Evolutionary conservation across 2,113 vertebrate genomes (phyloP).

Genomic region (Mixornis gularis): DNA sequence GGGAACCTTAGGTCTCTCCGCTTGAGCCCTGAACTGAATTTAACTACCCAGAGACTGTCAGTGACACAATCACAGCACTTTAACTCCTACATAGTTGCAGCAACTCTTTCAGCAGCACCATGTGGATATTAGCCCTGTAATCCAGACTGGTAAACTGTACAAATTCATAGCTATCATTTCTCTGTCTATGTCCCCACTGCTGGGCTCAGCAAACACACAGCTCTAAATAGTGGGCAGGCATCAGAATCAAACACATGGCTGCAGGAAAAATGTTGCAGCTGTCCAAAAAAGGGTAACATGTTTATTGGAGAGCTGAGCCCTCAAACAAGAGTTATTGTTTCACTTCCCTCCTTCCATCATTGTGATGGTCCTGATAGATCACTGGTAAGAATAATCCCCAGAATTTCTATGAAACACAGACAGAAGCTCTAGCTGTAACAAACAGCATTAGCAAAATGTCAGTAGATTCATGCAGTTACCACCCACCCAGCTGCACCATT

Average conservation of each 20-base stretch:
- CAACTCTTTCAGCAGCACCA: background rate
- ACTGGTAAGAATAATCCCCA: background rate
- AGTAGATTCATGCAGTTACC: background rate
- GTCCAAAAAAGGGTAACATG: background rate
- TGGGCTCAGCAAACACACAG: background rate
- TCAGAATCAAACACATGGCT: background rate
- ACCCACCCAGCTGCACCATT: background rate
- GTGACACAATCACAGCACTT: background rate
- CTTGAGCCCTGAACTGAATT: background rate
- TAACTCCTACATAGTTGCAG: background rate
- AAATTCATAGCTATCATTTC: background rate
- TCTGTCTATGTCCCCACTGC: background rate
- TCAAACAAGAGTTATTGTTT: background rate
- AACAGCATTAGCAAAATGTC: background rate
- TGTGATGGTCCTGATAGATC: background rate
- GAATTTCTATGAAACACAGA: background rate
- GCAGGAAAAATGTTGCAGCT: background rate
- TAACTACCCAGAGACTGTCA: background rate
- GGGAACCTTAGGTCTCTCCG: background rate
- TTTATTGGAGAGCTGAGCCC: background rate
- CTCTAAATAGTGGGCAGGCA: background rate
- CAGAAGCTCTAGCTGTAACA: background rate
- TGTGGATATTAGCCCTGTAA: background rate
- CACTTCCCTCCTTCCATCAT: background rate
- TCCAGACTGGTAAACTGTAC: background rate